A percentile compares a stretch with the other conserved stretches of the same genome.
These are phyloP conservation scores for Sphecodes monilicornis DNA, from an alignment of 2,888 invertebrate genomes.

Conservation along the genomic window DNA sequence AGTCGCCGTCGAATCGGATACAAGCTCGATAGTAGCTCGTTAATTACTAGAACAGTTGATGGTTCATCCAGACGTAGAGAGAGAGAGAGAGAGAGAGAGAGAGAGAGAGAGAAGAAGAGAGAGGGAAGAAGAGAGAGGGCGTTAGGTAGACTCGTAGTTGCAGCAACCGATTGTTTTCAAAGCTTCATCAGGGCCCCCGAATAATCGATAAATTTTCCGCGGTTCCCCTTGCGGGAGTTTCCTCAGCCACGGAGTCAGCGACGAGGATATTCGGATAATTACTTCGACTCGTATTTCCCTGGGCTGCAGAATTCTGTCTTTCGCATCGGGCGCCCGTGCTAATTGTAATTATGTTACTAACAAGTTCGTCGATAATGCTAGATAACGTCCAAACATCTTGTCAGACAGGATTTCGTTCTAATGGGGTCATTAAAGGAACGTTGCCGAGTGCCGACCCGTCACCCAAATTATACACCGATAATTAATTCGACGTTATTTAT, in stretches of 20 bases:
- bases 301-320: conserved; percentile 8
- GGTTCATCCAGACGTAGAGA: conserved; percentile 50
- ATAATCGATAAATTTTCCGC: conserved; percentile 51
- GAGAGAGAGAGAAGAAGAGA: neutral
- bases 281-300: conserved; percentile 24
- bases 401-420: neutral
- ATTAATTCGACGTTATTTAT: neutral
- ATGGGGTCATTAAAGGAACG: neutral
- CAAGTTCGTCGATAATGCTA: conserved; percentile 19
- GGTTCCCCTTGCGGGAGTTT: conserved; percentile 24
- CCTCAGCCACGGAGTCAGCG: conserved; percentile 20
- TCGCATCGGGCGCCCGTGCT: conserved; percentile 22
- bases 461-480: neutral
- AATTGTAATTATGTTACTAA: conserved; percentile 44
- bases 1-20: conserved; percentile 62
- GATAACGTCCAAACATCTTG: neutral
- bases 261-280: conserved; percentile 36
- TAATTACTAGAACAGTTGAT: conserved; percentile 72
- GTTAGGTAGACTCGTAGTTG: conserved; percentile 27
- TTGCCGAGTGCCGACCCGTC: neutral
- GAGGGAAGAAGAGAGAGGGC: neutral
- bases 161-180: conserved; percentile 50
- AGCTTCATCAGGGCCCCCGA: conserved; percentile 15
- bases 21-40: conserved; percentile 60
- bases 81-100: neutral